phyloP scores from a whole-genome alignment of 1,140 invertebrate species.

The Lordiphosa collinella region DNA sequence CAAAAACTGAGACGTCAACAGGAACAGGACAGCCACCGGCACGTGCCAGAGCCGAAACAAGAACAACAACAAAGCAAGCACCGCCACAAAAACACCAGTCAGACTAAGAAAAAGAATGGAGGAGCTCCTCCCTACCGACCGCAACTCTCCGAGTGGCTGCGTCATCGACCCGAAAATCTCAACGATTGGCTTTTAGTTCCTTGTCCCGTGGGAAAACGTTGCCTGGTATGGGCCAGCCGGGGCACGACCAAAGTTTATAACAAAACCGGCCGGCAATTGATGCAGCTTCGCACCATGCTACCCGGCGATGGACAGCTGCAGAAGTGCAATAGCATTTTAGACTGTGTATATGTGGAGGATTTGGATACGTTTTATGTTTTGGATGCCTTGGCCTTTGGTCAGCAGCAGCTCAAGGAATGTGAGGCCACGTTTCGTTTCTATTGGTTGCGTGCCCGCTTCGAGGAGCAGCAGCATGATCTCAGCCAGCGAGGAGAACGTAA shows the following conservation, averaged over 20 bases:
- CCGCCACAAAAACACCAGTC: slow-evolving; percentile 13
- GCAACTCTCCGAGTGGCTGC: slow-evolving; percentile 92
- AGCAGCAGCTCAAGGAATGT: slow-evolving; percentile 87
- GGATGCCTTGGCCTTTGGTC: slow-evolving; percentile 92
- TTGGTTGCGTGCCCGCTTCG: slow-evolving; percentile 68
- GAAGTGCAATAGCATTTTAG: slow-evolving; percentile 82
- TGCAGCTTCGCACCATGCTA: slow-evolving; percentile 84
- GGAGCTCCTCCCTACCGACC: slow-evolving; percentile 7
- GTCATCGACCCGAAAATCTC: slow-evolving; percentile 88
- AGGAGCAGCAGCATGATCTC: slow-evolving; percentile 26
- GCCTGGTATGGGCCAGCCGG: slow-evolving; percentile 87
- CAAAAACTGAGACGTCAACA: slow-evolving; percentile 74
- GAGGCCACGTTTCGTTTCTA: slow-evolving; percentile 82
- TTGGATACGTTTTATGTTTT: slow-evolving; percentile 87
- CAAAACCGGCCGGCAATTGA: slow-evolving; percentile 84
- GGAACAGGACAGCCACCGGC: slow-evolving; percentile 45
- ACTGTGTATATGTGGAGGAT: slow-evolving; percentile 87
- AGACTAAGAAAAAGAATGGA: slow-evolving; percentile 5
- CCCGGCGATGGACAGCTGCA: slow-evolving; percentile 86
- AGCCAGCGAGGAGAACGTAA: slow-evolving; percentile 27
- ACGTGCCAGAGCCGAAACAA: slow-evolving; percentile 5
- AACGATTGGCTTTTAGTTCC: slow-evolving; percentile 90
- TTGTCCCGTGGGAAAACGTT: slow-evolving; percentile 90
- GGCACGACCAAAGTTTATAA: slow-evolving; percentile 87
- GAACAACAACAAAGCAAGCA: slow-evolving; percentile 7